Conservation (phyloP, 2,113 vertebrate species). For the Tragelaphus buxtoni region DNA sequence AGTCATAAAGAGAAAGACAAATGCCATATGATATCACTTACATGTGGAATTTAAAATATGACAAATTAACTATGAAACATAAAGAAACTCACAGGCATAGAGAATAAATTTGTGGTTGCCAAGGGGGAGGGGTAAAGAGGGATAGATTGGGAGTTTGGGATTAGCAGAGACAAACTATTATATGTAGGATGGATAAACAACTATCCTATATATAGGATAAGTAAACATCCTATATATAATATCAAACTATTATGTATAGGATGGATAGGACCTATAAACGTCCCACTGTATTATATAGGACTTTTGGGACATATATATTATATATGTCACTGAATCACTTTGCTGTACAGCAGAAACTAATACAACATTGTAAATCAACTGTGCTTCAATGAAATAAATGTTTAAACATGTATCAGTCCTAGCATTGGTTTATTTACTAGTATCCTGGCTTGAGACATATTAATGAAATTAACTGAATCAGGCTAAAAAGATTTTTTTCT, state of each 20-base stretch:
- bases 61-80: neutral
- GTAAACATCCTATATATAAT: no score
- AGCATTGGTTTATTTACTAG: neutral
- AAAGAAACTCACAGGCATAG: neutral
- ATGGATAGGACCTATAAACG: no score
- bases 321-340: neutral
- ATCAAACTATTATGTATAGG: no score
- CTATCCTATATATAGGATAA: neutral
- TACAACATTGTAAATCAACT: neutral
- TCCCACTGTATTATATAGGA: no score
- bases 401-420: neutral
- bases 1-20: neutral
- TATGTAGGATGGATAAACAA: neutral
- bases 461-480: conserved; percentile 2
- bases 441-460: neutral
- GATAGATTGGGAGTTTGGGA: neutral
- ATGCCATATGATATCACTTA: neutral
- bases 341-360: neutral
- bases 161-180: neutral
- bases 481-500: neutral
- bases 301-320: neutral
- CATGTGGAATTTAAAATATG: neutral
- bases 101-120: neutral
- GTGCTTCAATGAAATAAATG: neutral
- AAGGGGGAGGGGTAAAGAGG: neutral